phyloP scores from a whole-genome alignment of 2,113 vertebrate genomes.

The Ia io region DNA sequence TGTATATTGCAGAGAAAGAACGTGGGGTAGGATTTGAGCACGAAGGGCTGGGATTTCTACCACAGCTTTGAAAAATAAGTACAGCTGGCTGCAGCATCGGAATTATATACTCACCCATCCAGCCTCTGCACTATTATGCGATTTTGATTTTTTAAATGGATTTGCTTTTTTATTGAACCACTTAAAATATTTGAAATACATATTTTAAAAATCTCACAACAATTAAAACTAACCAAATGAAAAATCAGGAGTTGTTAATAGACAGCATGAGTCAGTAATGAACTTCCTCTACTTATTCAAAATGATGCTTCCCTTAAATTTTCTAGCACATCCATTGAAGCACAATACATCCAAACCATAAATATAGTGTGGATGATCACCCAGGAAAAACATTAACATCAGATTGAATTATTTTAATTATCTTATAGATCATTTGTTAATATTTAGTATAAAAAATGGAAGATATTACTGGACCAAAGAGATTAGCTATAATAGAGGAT shows the following conservation, averaged over 20 bases:
- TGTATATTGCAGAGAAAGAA: not conserved
- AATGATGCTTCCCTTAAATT: not conserved
- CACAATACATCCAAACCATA: not conserved
- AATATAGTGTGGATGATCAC: not conserved
- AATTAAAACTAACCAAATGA: conserved; percentile 35
- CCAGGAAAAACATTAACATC: not conserved
- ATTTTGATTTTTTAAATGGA: not conserved
- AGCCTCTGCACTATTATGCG: not conserved
- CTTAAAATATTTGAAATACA: conserved; percentile 26
- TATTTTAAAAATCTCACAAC: conserved; percentile 19
- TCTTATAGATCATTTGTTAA: not conserved
- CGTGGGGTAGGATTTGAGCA: not conserved
- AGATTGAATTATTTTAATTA: conserved; percentile 31
- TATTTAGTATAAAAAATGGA: not conserved
- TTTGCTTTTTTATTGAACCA: not conserved
- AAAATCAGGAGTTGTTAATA: not conserved
- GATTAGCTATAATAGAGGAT: not conserved
- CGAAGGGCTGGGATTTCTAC: not conserved
- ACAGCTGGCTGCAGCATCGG: not conserved
- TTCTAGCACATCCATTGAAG: not conserved
- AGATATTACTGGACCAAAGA: not conserved
- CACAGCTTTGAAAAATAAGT: not conserved
- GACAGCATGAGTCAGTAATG: not conserved
- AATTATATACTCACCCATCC: not conserved
- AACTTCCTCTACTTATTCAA: not conserved